phyloP scores from a whole-genome alignment of 1,140 invertebrate genomes.

The Caenorhabditis elegans region DNA sequence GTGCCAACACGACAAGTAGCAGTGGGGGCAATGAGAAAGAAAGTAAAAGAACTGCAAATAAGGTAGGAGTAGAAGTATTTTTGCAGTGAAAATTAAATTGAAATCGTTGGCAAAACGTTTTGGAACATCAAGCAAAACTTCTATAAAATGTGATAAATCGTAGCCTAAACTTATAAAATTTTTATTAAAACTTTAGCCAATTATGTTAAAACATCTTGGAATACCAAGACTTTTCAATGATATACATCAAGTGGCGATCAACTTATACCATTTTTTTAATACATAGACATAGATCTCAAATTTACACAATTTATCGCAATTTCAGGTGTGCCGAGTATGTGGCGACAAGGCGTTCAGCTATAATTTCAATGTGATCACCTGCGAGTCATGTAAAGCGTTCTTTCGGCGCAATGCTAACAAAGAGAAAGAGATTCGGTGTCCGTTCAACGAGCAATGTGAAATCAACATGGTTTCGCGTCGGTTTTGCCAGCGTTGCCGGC shows the following conservation, averaged over 20 bases:
- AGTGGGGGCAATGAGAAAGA: not conserved
- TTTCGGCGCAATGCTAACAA: slow-evolving; percentile 92
- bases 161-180: no score
- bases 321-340: slow-evolving; percentile 78
- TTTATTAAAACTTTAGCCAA: no score
- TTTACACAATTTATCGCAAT: not conserved
- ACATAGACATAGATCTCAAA: not conserved
- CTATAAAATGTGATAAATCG: no score
- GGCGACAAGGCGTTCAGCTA: slow-evolving; percentile 90
- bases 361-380: slow-evolving; percentile 96
- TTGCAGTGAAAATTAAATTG: no score
- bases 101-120: no score
- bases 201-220: no score
- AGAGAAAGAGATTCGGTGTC: slow-evolving; percentile 84
- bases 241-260: no score
- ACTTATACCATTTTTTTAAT: not conserved
- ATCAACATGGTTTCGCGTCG: slow-evolving; percentile 87
- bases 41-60: slow-evolving; percentile 12
- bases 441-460: slow-evolving; percentile 86
- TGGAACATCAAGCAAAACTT: no score
- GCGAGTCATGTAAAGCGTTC: slow-evolving; percentile 96
- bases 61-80: not conserved
- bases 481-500: slow-evolving; percentile 91
- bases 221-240: no score
- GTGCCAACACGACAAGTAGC: not conserved